Conservation (phyloP, 1,140 invertebrate genomes). For the Maconellicoccus hirsutus region DNA sequence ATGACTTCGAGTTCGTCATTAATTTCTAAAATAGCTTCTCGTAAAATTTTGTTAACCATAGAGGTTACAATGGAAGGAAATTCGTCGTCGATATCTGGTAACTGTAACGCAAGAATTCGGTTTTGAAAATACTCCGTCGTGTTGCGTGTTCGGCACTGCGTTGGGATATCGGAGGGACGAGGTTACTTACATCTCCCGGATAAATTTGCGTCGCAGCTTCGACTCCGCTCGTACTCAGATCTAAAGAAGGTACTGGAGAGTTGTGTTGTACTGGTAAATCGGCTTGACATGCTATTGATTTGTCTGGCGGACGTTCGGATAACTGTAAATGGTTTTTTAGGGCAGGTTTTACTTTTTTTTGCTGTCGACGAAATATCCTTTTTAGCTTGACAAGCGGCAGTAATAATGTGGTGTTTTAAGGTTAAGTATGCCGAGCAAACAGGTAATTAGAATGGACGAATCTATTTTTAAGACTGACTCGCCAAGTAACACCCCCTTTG, state of each 20-base stretch:
- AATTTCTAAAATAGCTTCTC: slow-evolving; percentile 15
- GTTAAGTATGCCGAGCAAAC: too few species aligned
- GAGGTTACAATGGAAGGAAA: neutral
- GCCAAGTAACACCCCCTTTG: too few species aligned
- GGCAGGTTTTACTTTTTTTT: neutral
- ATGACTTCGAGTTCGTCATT: neutral
- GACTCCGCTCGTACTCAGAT: neutral
- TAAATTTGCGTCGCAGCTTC: neutral
- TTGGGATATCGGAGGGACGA: neutral
- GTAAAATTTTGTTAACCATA: slow-evolving; percentile 1
- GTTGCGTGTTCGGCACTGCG: neutral
- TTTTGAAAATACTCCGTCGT: neutral
- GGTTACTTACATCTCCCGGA: neutral
- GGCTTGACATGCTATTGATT: neutral
- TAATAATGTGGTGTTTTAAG: too few species aligned
- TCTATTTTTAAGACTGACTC: too few species aligned
- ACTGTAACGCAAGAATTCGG: neutral
- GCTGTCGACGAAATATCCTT: too few species aligned
- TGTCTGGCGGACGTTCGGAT: neutral
- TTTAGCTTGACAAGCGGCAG: too few species aligned
- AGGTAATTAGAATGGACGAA: too few species aligned
- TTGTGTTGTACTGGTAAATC: neutral
- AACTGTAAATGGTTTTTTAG: neutral
- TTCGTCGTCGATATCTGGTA: neutral
- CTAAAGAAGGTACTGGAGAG: neutral